Evolutionary conservation across 2,888 invertebrate genomes (phyloP).

Genomic region (Stenchaetothrips biformis): DNA sequence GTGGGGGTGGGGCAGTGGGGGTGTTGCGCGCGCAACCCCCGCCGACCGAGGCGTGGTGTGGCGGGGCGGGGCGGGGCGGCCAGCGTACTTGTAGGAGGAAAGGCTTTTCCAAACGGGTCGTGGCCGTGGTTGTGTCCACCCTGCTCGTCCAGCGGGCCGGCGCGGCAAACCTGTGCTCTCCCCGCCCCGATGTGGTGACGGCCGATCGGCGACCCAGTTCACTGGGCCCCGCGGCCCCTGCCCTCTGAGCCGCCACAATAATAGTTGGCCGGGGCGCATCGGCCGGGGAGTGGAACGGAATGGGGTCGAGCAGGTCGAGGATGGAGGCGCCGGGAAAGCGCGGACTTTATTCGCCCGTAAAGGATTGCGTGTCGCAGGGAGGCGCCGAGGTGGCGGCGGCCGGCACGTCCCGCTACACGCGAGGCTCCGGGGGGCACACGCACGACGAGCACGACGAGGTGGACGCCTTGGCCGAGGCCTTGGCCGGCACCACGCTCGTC

Average conservation of each 20-base stretch:
- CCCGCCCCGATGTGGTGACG: background rate
- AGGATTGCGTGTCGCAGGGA: background rate
- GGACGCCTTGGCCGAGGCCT: background rate
- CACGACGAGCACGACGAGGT: background rate
- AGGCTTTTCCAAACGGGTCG: too few relatives aligned
- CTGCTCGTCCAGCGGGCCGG: too few relatives aligned
- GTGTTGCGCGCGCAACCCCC: slow-evolving; percentile 18
- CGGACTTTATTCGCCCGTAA: too few relatives aligned
- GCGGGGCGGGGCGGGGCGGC: background rate
- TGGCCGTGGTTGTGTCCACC: too few relatives aligned
- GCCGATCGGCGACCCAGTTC: slow-evolving; percentile 21
- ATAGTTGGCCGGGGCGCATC: background rate
- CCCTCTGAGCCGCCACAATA: background rate
- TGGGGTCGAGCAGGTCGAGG: too few relatives aligned
- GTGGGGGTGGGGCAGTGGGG: background rate
- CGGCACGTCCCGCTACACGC: background rate
- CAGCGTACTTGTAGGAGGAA: background rate
- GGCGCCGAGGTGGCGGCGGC: background rate
- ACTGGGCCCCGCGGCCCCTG: background rate
- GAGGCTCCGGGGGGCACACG: background rate
- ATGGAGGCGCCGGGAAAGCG: too few relatives aligned
- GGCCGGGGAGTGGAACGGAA: background rate
- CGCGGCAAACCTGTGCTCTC: too few relatives aligned
- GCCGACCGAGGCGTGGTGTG: background rate
- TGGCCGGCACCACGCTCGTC: background rate